phyloP scores from a whole-genome alignment of 2,797 vertebrate species.

The Heteromormyrus szaboi region DNA sequence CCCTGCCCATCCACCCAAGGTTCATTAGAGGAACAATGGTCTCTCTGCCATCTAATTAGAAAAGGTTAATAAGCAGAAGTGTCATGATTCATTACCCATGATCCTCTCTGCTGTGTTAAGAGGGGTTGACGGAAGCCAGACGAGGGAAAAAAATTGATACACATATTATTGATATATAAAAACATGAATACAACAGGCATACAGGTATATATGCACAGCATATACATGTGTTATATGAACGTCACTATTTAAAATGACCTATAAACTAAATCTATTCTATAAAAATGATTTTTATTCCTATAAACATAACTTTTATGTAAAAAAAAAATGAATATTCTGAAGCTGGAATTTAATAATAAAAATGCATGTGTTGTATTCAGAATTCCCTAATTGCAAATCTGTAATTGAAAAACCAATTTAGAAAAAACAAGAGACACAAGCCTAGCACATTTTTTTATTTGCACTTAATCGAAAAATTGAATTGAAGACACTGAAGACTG shows the following conservation, averaged over 20 bases:
- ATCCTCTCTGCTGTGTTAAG: constrained; percentile 42
- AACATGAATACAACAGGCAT: not conserved
- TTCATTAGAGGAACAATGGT: constrained; percentile 90
- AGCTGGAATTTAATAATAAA: not conserved
- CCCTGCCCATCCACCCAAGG: constrained; percentile 78
- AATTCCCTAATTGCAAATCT: not conserved
- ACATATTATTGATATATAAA: constrained; percentile 24
- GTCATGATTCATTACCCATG: constrained; percentile 62
- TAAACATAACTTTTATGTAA: not conserved
- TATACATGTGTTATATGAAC: not conserved
- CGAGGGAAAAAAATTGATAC: constrained; percentile 8
- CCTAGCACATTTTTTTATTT: not conserved
- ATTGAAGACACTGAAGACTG: not conserved
- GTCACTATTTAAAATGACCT: not conserved
- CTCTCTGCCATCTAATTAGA: constrained; percentile 91
- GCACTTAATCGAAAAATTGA: not conserved
- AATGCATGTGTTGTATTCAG: not conserved
- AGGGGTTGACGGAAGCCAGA: constrained; percentile 19
- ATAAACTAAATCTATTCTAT: not conserved
- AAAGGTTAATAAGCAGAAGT: constrained; percentile 89
- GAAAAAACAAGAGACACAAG: not conserved
- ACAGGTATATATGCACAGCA: not conserved
- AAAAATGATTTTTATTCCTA: not conserved
- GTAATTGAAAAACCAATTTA: not conserved
- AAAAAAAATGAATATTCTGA: not conserved